These are phyloP conservation scores for Saxicola maurus DNA, from an alignment of 2,797 vertebrate genomes.

Conservation along the genomic window DNA sequence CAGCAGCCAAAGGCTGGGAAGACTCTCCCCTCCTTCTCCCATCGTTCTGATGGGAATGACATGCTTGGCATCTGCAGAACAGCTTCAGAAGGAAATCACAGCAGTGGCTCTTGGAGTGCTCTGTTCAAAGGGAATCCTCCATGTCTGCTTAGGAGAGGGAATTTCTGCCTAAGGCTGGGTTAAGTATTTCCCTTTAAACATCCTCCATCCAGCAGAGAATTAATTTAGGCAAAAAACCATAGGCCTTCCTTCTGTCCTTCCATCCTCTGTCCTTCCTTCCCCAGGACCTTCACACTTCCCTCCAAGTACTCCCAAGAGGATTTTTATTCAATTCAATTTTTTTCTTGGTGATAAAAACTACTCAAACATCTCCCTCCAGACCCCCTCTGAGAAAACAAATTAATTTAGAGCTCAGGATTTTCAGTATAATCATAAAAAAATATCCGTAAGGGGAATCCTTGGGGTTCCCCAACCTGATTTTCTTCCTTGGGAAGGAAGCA, in stretches of 20 bases:
- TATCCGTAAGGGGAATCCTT: background rate
- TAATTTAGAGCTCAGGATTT: background rate
- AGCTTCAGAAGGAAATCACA: background rate
- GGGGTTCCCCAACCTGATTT: background rate
- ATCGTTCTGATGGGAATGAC: fast-evolving
- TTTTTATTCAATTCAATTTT: background rate
- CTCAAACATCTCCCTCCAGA: background rate
- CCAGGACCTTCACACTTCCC: no score
- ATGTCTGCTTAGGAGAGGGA: background rate
- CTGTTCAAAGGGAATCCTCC: background rate
- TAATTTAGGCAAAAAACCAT: background rate
- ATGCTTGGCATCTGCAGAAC: background rate
- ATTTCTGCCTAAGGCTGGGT: background rate
- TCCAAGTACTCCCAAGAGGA: background rate
- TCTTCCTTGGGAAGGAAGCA: background rate
- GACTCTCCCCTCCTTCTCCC: background rate
- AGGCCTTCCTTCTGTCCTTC: background rate
- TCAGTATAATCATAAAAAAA: background rate
- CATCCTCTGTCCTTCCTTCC: background rate
- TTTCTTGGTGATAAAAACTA: background rate
- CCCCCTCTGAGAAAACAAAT: background rate
- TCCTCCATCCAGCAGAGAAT: background rate
- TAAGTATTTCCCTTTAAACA: background rate
- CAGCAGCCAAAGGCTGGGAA: background rate
- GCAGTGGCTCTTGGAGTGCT: background rate